phyloP scores from a whole-genome alignment of 2,113 vertebrate genomes.

The Tylochromis polylepis region DNA sequence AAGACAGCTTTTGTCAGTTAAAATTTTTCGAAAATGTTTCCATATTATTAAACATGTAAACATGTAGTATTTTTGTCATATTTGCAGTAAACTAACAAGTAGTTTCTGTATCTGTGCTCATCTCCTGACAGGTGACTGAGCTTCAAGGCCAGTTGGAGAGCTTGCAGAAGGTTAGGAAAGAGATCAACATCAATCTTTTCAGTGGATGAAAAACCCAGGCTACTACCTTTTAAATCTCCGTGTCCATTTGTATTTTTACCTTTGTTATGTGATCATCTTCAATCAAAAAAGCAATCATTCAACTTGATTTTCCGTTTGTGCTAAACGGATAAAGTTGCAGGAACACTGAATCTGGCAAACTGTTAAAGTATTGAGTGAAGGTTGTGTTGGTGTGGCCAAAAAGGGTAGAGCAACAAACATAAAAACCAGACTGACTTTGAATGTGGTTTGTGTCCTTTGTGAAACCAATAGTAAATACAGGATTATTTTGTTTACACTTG shows the following conservation, averaged over 20 bases:
- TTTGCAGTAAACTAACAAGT: background rate
- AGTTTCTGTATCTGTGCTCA: background rate
- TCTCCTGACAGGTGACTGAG: conserved; percentile 65
- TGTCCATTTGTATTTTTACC: background rate
- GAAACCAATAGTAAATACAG: background rate
- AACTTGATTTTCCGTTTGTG: background rate
- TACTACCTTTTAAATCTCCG: background rate
- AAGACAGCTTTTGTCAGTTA: too few relatives aligned
- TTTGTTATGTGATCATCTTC: background rate
- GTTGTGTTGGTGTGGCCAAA: background rate
- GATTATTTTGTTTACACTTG: background rate
- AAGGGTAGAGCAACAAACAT: background rate
- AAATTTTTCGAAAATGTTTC: too few relatives aligned
- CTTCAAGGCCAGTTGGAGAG: conserved; percentile 81
- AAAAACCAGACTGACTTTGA: background rate
- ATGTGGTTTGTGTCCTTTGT: background rate
- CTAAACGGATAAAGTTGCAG: background rate
- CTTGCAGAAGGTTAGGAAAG: conserved; percentile 79
- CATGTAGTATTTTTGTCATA: background rate
- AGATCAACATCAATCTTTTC: background rate
- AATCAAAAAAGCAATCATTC: background rate
- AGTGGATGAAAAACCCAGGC: background rate
- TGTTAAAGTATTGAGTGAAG: background rate
- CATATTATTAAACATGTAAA: too few relatives aligned
- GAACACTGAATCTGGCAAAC: background rate